phyloP scores from a whole-genome alignment of 2,888 invertebrate species.

The Hyposoter dolosus region DNA sequence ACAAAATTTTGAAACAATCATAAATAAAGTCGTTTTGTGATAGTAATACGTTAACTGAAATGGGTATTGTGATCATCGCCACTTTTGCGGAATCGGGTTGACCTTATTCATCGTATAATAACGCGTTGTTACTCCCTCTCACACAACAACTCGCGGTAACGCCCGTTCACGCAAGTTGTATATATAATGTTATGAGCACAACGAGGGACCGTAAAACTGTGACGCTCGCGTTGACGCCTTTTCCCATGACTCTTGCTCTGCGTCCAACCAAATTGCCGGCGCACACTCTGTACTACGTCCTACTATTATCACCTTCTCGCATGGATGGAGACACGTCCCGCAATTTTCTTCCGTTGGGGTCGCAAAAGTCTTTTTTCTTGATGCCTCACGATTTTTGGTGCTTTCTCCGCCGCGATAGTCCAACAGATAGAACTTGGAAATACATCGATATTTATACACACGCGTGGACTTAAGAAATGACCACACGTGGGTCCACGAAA shows the following conservation, averaged over 20 bases:
- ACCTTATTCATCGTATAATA: slow-evolving; percentile 8
- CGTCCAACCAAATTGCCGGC: slow-evolving; percentile 37
- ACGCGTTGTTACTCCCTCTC: not conserved
- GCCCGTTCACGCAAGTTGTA: slow-evolving; percentile 16
- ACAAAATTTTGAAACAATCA: no score
- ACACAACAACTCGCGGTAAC: not conserved
- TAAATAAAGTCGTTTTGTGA: no score
- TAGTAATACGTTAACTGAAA: no score
- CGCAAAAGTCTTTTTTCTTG: slow-evolving; percentile 43
- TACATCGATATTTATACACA: not conserved
- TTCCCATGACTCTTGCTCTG: slow-evolving; percentile 65
- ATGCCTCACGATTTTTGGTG: not conserved
- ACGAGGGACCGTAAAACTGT: slow-evolving; percentile 55
- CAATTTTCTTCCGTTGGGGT: slow-evolving; percentile 22
- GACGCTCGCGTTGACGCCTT: slow-evolving; percentile 59
- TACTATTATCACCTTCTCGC: slow-evolving; percentile 65
- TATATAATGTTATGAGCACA: slow-evolving; percentile 1
- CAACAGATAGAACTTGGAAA: not conserved
- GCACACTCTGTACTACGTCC: not conserved
- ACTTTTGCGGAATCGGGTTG: not conserved
- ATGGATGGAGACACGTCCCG: slow-evolving; percentile 58
- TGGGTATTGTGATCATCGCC: not conserved
- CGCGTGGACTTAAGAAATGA: not conserved
- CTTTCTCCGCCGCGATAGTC: not conserved
- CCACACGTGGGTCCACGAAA: not conserved